Evolutionary conservation across 2,113 vertebrate genomes (phyloP), one percentile per base, ranked within the genome.

Genomic region (Passer domesticus): DNA sequence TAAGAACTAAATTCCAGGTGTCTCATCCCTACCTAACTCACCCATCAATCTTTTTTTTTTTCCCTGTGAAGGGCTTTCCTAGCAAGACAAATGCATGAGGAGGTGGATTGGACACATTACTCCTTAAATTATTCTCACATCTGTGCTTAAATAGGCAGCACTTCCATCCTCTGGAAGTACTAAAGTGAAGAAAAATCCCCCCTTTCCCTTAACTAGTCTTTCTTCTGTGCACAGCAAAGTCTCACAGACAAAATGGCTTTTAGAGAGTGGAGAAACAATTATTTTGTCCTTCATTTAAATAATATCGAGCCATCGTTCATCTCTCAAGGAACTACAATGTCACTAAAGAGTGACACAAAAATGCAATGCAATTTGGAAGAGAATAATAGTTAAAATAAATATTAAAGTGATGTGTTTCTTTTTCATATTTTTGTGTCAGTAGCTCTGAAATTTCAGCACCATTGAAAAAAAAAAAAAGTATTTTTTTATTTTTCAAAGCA

Each of bases 11-110:
- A 93, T 74, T 81, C 64, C 60, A 91, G 67, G 63, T 70, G 24
- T 27, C 69, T 88, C 31, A 55, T 50, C 56, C n/a, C 31, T 86
- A 52, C n/a, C 31, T 35, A 50, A 52, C 5, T 64, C 1, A 0
- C 14, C 53, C 63, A 74, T 76, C 79, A 64, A 76, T 83, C 55
- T 18, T 47, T 49, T 77, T 49, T 77, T 90, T 90, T 92, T 68
- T 37, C 19, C 39, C 59, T 31, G 11, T 41, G 20, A 92, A 89
- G 70, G 28, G 20, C 25, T 90, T 83, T 73, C 47, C 22, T 60
- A 19, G 6, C 7, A 53, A 92, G 47, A 80, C 22, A 50, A 91
- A 87, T 35, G 20, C n/a, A 41, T 12, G 27, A 73, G 17, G 33
- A 85, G 50, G 33, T 63, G 33, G 41, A 96, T 31, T 23, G 16